Percentiles rank a stretch among this genome's conserved stretches.
Conservation (phyloP, 2,113 vertebrate species). For the Entosphenus tridentatus region DNA sequence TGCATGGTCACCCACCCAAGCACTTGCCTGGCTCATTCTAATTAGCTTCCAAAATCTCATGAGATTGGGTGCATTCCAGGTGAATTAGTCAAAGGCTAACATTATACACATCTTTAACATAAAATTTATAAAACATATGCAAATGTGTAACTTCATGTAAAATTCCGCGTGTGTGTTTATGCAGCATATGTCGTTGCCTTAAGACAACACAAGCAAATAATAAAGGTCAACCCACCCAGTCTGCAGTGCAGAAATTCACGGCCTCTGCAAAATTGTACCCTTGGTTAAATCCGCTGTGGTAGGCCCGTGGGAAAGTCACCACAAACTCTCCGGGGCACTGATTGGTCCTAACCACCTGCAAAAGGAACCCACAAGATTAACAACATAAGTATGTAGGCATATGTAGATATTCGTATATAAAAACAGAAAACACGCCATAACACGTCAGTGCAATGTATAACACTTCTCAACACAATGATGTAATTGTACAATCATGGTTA, state of each 20-base stretch:
- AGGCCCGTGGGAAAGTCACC: slow-evolving; percentile 83
- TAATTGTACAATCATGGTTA: not conserved
- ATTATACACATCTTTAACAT: not conserved
- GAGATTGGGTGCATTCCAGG: no score
- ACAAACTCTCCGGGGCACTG: slow-evolving; percentile 96
- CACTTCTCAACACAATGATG: not conserved
- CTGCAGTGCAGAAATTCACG: slow-evolving; percentile 94
- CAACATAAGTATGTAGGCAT: not conserved
- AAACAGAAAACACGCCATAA: not conserved
- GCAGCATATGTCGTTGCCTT: no score
- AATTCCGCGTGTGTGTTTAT: not conserved
- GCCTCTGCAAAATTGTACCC: slow-evolving; percentile 98
- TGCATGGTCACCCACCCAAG: not conserved
- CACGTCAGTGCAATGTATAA: not conserved
- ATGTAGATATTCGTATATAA: not conserved
- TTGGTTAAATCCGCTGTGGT: slow-evolving; percentile 97
- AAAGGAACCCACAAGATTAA: slow-evolving; percentile 7
- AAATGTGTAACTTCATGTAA: not conserved
- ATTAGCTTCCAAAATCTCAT: not conserved
- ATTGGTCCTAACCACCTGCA: slow-evolving; percentile 79
- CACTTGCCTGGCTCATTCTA: not conserved
- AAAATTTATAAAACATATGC: not conserved
- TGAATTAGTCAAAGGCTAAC: not conserved
- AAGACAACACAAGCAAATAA: no score
- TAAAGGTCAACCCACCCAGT: slow-evolving; percentile 43